Evolutionary conservation across 2,113 vertebrate genomes (phyloP), one percentile per base, ranked within the genome.

Genomic region (Podarcis muralis): DNA sequence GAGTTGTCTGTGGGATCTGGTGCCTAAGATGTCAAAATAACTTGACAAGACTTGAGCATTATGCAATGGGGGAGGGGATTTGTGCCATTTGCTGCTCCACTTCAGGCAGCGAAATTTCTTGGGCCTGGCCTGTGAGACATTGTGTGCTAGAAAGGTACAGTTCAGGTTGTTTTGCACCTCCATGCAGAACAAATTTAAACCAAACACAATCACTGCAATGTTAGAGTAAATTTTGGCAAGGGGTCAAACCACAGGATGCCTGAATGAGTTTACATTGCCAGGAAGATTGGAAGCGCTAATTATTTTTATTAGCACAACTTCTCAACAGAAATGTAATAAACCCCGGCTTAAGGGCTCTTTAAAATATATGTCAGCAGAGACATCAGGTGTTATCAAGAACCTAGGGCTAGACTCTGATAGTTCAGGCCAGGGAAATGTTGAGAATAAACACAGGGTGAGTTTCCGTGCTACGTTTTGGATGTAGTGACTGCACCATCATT

Each of bases 381-480:
- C 89, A 59, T 65, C 11, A 88, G 43, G 0, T 84, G 25, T 84
- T 84, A 89, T 81, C 48, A 25, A 85, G 90, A 92, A 87, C 48
- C 32, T 43, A 77, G 72, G 16, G 2, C 80, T 93, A 85, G 78
- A 62, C 11, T 79, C 66, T 94, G 89, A 22, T 76, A 88, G 18
- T 32, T 25, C 20, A 84, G 18, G 1, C 90, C 37, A 90, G 37
- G 37, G 83, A 27, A 22, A 20, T 57, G 66, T 7, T 2, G 15
- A 35, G 23, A 37, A 65, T 66, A 22, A 62, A 53, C 18, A 2
- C 22, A 27, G 37, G 59, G 30, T 32, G 66, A 71, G 3, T 83
- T 82, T n/a, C 53, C 32, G 75, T 11, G 25, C 32, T 25, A 30
- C 6, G 3, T 37, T 87, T 81, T 32, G 1, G 7, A 85, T 89